These are phyloP conservation scores for Pristionchus mayeri DNA, from an alignment of 2,888 invertebrate genomes.

Conservation along the genomic window DNA sequence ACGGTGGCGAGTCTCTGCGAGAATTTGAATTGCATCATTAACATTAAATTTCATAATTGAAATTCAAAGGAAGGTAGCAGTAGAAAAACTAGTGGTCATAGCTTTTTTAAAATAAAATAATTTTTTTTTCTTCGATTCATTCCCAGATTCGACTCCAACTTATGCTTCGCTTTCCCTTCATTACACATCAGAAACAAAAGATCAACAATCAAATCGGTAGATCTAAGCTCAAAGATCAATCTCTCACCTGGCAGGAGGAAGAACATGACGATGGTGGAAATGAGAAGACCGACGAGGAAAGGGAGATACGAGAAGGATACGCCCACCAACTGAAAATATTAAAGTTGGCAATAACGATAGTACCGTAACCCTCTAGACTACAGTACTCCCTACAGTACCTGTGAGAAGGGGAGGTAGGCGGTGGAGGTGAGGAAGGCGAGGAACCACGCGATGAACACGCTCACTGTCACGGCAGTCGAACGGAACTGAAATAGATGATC, in stretches of 20 bases:
- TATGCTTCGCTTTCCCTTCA: too few species aligned
- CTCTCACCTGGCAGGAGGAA: slow-evolving; percentile 68
- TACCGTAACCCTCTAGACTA: background rate
- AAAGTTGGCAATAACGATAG: slow-evolving; percentile 3
- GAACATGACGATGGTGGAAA: slow-evolving; percentile 67
- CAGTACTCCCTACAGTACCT: slow-evolving; percentile 56
- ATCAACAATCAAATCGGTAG: background rate
- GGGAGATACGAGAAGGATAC: slow-evolving; percentile 77
- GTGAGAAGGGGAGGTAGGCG: slow-evolving; percentile 74
- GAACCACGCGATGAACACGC: slow-evolving; percentile 73
- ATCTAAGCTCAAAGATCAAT: background rate
- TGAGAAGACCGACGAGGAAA: slow-evolving; percentile 76
- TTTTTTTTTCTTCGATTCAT: too few species aligned
- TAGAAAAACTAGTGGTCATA: too few species aligned
- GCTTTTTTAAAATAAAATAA: too few species aligned
- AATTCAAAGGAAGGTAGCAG: too few species aligned
- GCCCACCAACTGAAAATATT: slow-evolving; percentile 70
- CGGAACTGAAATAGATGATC: slow-evolving; percentile 65
- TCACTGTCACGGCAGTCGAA: slow-evolving; percentile 72
- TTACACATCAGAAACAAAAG: background rate
- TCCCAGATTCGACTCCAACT: too few species aligned
- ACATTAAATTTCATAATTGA: too few species aligned
- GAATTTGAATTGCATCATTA: too few species aligned
- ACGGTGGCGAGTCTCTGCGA: slow-evolving; percentile 64
- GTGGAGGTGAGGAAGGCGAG: slow-evolving; percentile 75